Evolutionary conservation across 1,140 invertebrate genomes (phyloP).

Genomic region (Drosophila lacertosa): DNA sequence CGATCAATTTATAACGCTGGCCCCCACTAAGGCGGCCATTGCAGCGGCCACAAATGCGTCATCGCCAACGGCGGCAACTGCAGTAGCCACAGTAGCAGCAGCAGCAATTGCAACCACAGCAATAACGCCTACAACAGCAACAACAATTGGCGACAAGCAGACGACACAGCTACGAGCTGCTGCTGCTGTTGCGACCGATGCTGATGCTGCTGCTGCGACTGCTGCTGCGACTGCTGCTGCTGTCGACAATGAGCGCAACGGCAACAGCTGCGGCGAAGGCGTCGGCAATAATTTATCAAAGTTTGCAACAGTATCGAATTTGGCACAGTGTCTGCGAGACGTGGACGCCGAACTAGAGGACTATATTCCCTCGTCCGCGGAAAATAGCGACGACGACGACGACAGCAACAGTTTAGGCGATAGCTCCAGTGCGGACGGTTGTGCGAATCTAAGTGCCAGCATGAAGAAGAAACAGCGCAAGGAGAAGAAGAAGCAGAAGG

Average conservation of each 20-base stretch:
- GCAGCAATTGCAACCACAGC: conserved; percentile 23
- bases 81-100: conserved; percentile 15
- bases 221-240: conserved; percentile 19
- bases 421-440: conserved; percentile 73
- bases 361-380: conserved; percentile 81
- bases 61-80: conserved; percentile 37
- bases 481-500: conserved; percentile 76
- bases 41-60: conserved; percentile 48
- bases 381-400: conserved; percentile 53
- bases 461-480: conserved; percentile 83
- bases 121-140: conserved; percentile 32
- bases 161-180: conserved; percentile 7
- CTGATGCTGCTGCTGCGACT: conserved; percentile 17
- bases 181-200: not conserved
- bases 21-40: conserved; percentile 67
- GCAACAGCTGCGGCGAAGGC: conserved; percentile 71
- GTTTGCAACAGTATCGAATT: conserved; percentile 84
- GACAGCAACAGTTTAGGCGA: conserved; percentile 63
- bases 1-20: conserved; percentile 81
- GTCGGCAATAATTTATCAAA: conserved; percentile 83
- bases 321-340: conserved; percentile 84
- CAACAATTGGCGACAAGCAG: conserved; percentile 32
- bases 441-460: conserved; percentile 64
- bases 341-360: conserved; percentile 83
- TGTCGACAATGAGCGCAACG: conserved; percentile 19